Evolutionary conservation across 2,113 vertebrate genomes (phyloP).

Genomic region (Marmota monax): DNA sequence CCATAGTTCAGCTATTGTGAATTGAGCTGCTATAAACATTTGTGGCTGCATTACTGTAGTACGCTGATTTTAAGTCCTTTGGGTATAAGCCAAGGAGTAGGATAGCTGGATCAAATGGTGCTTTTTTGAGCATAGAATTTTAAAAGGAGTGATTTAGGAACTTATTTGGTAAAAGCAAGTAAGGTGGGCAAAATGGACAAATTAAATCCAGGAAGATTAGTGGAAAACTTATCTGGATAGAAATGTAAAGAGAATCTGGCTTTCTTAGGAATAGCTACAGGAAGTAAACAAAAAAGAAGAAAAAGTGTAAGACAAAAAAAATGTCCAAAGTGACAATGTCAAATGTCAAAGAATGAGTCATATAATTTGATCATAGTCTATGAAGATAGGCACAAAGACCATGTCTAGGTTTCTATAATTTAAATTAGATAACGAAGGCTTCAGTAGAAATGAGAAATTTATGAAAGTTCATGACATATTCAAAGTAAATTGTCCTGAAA

Average conservation of each 20-base stretch:
- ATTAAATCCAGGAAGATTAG: background rate
- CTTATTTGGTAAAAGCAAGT: background rate
- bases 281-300: background rate
- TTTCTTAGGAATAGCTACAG: background rate
- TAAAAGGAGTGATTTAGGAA: background rate
- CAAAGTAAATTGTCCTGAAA: background rate
- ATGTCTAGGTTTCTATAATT: background rate
- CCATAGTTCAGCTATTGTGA: no score
- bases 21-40: no score
- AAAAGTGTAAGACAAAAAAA: background rate
- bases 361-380: conserved; percentile 24
- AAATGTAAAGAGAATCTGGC: background rate
- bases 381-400: background rate
- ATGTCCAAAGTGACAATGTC: conserved; percentile 1
- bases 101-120: no score
- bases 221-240: background rate
- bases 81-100: no score
- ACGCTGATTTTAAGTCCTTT: no score
- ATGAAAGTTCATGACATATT: background rate
- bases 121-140: background rate
- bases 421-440: background rate
- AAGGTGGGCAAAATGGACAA: background rate
- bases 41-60: no score
- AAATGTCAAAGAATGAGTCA: background rate
- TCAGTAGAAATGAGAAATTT: background rate